phyloP scores from a whole-genome alignment of 2,888 invertebrate species.

The Psylliodes chrysocephalus region DNA sequence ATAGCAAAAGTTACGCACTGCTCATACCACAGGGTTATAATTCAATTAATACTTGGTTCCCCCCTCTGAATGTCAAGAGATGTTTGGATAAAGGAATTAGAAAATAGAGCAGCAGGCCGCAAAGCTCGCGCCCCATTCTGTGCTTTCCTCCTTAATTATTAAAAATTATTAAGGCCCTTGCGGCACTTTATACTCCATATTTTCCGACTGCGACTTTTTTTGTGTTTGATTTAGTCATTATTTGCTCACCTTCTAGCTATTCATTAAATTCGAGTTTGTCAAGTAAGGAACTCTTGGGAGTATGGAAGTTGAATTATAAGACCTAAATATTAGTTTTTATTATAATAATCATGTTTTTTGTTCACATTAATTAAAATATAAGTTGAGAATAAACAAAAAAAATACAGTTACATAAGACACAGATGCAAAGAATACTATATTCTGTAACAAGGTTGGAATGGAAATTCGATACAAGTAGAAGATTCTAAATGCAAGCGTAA shows the following conservation, averaged over 20 bases:
- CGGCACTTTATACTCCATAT: slow-evolving; percentile 41
- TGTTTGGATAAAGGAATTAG: slow-evolving; percentile 59
- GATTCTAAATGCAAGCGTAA: too few species aligned
- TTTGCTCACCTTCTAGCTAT: slow-evolving; percentile 24
- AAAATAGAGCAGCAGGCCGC: slow-evolving; percentile 51
- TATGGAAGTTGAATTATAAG: neutral
- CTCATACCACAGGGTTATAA: slow-evolving; percentile 46
- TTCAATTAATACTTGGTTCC: slow-evolving; percentile 53
- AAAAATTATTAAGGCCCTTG: slow-evolving; percentile 51
- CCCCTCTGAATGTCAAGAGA: slow-evolving; percentile 45
- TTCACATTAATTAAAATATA: too few species aligned
- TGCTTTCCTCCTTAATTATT: slow-evolving; percentile 54
- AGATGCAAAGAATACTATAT: too few species aligned
- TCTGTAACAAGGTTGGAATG: too few species aligned
- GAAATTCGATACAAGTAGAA: too few species aligned
- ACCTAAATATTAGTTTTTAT: too few species aligned
- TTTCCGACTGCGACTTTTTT: slow-evolving; percentile 18
- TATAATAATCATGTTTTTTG: too few species aligned
- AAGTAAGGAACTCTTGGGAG: neutral
- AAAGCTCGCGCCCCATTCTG: slow-evolving; percentile 40
- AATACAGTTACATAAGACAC: too few species aligned
- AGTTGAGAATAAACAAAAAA: too few species aligned
- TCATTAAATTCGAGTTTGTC: slow-evolving; percentile 12
- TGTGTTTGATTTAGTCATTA: slow-evolving; percentile 19
- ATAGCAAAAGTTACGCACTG: slow-evolving; percentile 41